These are phyloP conservation scores for Lepidocyrtinus sp. DNA, from an alignment of 2,888 invertebrate genomes.

Conservation along the genomic window DNA sequence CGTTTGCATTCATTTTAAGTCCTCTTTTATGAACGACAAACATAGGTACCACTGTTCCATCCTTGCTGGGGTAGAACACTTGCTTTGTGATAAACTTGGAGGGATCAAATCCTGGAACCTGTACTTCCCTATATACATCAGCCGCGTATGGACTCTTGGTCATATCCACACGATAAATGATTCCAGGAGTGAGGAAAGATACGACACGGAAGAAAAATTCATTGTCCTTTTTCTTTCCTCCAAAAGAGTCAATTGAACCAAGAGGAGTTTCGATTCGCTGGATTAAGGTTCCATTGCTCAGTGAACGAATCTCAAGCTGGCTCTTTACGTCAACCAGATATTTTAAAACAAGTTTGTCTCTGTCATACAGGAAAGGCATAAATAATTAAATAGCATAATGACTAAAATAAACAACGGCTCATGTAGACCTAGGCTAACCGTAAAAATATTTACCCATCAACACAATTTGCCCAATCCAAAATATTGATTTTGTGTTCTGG, in stretches of 20 bases:
- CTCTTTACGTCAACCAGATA: slow-evolving; percentile 97
- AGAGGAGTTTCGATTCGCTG: slow-evolving; percentile 85
- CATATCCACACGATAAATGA: slow-evolving; percentile 90
- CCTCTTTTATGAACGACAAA: slow-evolving; percentile 87
- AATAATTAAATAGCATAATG: neutral
- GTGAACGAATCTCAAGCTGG: slow-evolving; percentile 84
- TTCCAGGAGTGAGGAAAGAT: slow-evolving; percentile 91
- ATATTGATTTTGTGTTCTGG: slow-evolving; percentile 89
- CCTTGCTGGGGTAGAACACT: slow-evolving; percentile 92
- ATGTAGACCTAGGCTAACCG: too few species aligned
- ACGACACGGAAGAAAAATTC: slow-evolving; percentile 96
- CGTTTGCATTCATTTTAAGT: slow-evolving; percentile 73
- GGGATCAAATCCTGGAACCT: slow-evolving; percentile 77
- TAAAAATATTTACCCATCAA: slow-evolving; percentile 75
- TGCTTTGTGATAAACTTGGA: slow-evolving; percentile 87
- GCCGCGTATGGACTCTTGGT: slow-evolving; percentile 67
- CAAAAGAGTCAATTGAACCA: slow-evolving; percentile 87
- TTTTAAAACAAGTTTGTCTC: slow-evolving; percentile 86
- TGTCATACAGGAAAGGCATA: too few species aligned
- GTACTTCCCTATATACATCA: slow-evolving; percentile 79
- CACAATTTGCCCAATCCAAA: slow-evolving; percentile 88
- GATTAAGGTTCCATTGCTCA: slow-evolving; percentile 81
- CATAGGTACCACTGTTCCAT: slow-evolving; percentile 95
- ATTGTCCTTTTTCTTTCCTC: slow-evolving; percentile 85
- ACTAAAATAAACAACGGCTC: slow-evolving; percentile 2